Base-by-base conservation (phyloP, 2,888 invertebrate species). In the Mythimna ferrago region DNA sequence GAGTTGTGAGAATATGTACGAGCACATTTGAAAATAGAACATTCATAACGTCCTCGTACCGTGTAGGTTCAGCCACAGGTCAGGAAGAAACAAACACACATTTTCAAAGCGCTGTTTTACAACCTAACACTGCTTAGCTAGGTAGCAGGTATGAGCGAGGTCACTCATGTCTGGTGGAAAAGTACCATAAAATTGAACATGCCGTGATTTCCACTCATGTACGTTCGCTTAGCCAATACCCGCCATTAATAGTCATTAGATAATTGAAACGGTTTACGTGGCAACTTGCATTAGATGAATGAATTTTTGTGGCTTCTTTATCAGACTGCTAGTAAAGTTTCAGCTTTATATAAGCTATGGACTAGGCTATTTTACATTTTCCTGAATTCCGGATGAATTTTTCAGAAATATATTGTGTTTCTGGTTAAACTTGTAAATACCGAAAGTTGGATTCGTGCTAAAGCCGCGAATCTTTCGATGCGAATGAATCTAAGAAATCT, bases 241-340 rank as follows among this genome's bases (percentile, higher is more conserved):
- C n/a, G 2, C 2, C 51, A 51, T 74, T 44, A 70, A 69, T 63
- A 76, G 65, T 73, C 71, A 71, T 80, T 80, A n/a, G n/a, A n/a
- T n/a, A 72, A 80, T 73, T 76, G 73, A 71, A 71, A 61, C 62
- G 81, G 71, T 80, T 83, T 67, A 69, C 78, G 77, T 64, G 75
- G 64, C 54, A 48, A 66, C 44, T 70, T 53, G 63, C 54, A 35
- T 51, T 57, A 65, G 56, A 66, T 70, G 66, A 67, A 72, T 58
- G 44, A 69, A 57, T 68, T 72, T 76, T 70, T 58, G 72, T 61
- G 61, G 44, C 35, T 11, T 7, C 19, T 61, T 16, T 66, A 41
- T 58, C 41, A 16, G 32, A 14, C 19, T 54, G 16, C 16, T 11
- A 51, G 35, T 38, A 67, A 54, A 64, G 21, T 21, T 9, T 32